These are phyloP conservation scores for Agelastica alni DNA, from an alignment of 2,888 invertebrate species.

Conservation along the genomic window DNA sequence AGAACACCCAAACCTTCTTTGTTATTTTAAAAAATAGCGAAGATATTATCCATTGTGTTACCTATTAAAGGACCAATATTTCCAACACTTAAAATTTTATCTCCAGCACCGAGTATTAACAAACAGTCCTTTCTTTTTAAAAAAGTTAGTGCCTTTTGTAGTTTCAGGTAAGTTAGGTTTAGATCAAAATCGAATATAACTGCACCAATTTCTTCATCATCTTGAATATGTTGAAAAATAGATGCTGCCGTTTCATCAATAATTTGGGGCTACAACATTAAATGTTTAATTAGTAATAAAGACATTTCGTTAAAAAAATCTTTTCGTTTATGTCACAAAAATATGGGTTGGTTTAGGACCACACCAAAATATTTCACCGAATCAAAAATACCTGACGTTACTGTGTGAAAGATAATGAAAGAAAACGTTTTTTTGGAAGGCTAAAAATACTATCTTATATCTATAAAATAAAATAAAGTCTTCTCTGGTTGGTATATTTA, in stretches of 20 bases:
- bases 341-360: too few relatives aligned
- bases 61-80: conserved; percentile 19
- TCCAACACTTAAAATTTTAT: conserved; percentile 53
- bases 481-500: too few relatives aligned
- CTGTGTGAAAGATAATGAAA: too few relatives aligned
- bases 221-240: conserved; percentile 39
- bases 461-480: too few relatives aligned
- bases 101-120: conserved; percentile 60
- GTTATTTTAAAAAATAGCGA: too few relatives aligned
- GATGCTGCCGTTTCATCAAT: conserved; percentile 10
- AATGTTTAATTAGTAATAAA: not conserved
- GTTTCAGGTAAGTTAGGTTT: conserved; percentile 58
- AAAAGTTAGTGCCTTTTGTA: conserved; percentile 59
- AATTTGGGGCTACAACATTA: conserved; percentile 9
- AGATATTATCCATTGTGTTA: too few relatives aligned
- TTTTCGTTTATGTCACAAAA: too few relatives aligned
- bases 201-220: conserved; percentile 61
- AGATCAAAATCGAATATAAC: conserved; percentile 62
- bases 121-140: conserved; percentile 59
- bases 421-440: too few relatives aligned
- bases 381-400: too few relatives aligned
- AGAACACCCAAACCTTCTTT: too few relatives aligned
- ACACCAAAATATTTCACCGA: too few relatives aligned
- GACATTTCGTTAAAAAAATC: not conserved
- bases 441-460: too few relatives aligned